phyloP scores from a whole-genome alignment of 2,113 vertebrate genomes.

The Gavia stellata region DNA sequence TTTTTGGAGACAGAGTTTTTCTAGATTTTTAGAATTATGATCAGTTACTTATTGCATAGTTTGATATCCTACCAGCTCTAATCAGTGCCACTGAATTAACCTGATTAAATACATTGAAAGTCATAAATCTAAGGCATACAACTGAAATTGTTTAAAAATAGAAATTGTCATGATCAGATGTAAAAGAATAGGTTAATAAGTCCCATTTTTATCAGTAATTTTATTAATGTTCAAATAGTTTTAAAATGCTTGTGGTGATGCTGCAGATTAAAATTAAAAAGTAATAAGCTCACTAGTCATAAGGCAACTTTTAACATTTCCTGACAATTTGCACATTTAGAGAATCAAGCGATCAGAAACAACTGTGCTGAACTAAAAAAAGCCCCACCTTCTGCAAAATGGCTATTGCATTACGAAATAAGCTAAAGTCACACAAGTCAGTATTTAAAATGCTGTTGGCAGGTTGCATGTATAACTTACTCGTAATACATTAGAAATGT shows the following conservation, averaged over 20 bases:
- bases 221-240: background rate
- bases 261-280: slow-evolving; percentile 14
- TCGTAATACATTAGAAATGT: slow-evolving; percentile 42
- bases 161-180: background rate
- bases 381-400: slow-evolving; percentile 29
- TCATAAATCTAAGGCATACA: background rate
- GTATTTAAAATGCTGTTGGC: slow-evolving; percentile 13
- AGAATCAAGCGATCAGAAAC: background rate
- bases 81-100: background rate
- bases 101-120: background rate
- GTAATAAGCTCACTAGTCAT: background rate
- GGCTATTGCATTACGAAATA: slow-evolving; percentile 21
- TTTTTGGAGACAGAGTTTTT: background rate
- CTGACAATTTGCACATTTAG: slow-evolving; percentile 15
- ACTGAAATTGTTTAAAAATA: background rate
- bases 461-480: slow-evolving; percentile 31
- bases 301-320: slow-evolving; percentile 43
- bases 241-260: background rate
- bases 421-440: slow-evolving; percentile 45
- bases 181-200: background rate
- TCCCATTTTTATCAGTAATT: background rate
- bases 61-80: background rate
- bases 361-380: slow-evolving; percentile 45
- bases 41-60: slow-evolving; percentile 29
- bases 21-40: slow-evolving; percentile 13